These are phyloP conservation scores for Rhynchopsitta pachyrhyncha DNA, from an alignment of 2,113 vertebrate species.

Conservation along the genomic window DNA sequence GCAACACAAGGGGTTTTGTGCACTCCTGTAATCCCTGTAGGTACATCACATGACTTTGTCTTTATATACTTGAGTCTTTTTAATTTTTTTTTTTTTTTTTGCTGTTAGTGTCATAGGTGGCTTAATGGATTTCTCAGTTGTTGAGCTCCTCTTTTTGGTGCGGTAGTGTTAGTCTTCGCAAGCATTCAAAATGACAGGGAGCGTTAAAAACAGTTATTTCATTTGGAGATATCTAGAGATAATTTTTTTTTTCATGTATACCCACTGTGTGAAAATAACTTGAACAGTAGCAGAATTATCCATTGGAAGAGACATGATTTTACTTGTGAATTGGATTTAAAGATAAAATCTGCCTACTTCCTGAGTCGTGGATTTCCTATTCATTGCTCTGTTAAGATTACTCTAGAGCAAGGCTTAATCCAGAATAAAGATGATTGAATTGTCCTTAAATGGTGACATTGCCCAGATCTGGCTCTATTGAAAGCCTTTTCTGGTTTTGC, in stretches of 20 bases:
- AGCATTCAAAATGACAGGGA: slow-evolving; percentile 1
- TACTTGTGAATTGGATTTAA: slow-evolving; percentile 46
- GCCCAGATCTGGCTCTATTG: background rate
- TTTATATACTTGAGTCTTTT: background rate
- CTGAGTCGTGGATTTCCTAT: background rate
- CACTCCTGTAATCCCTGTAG: background rate
- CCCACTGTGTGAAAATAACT: slow-evolving; percentile 48
- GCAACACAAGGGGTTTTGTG: background rate
- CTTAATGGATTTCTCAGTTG: slow-evolving; percentile 42
- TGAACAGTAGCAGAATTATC: slow-evolving; percentile 8
- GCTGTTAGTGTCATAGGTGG: background rate
- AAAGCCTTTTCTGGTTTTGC: background rate
- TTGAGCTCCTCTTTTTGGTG: slow-evolving; percentile 22
- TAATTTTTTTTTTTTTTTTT: background rate
- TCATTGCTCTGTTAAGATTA: slow-evolving; percentile 35
- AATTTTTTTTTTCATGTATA: background rate
- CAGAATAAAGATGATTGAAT: slow-evolving; percentile 44
- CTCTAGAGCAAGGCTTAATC: slow-evolving; percentile 34
- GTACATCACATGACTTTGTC: background rate
- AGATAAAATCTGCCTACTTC: slow-evolving; percentile 38
- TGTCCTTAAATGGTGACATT: slow-evolving; percentile 25
- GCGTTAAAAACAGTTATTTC: slow-evolving; percentile 5
- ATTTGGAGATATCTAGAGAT: slow-evolving; percentile 15
- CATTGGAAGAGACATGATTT: slow-evolving; percentile 23
- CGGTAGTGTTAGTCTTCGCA: slow-evolving; percentile 20